Base-by-base conservation (phyloP, 2,888 invertebrate species). In the Julus scandinavius region DNA sequence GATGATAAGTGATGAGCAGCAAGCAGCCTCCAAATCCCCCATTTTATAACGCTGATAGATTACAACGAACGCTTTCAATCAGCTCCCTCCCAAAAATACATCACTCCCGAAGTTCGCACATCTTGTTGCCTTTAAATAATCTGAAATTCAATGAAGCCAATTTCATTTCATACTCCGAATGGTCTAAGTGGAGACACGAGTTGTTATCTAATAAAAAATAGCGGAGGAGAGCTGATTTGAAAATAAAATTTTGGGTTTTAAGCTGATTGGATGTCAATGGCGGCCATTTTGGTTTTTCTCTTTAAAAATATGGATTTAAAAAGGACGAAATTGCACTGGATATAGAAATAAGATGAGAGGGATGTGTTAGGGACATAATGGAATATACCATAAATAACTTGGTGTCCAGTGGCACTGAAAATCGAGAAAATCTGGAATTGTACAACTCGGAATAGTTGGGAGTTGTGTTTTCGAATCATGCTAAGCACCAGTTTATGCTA, bases 1-100 rank as follows among this genome's bases (percentile, higher is more conserved):
- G 72, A 72, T 72, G 72, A 72, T 72, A 72, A 72, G 72, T 72
- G 72, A 72, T 72, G 72, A 72, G 72, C 72, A 72, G 72, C 72
- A 7, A 72, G 72, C 72, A 72, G 72, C 72, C 72, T 72, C 72
- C 72, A 72, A 72, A 72, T 72, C 72, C 72, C 72, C 72, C 72
- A 17, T 72, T 72, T 72, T 72, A 72, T 72, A 72, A 72, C 72
- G 72, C 72, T 72, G 72, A 72, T 72, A 72, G 72, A 72, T 72
- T 72, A 72, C 72, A 72, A 20, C 1, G 29, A 72, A 72, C 72
- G 72, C 72, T 72, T 7, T 72, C 72, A 72, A 72, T 72, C 72
- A 72, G 72, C 29, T 45, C 41, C 41, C 41, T 45, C 41, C 72
- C 72, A 20, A 72, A 20, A 72, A 72, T 72, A 29, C 72, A 72